phyloP scores from a whole-genome alignment of 2,113 vertebrate genomes.

The Petromus typicus region DNA sequence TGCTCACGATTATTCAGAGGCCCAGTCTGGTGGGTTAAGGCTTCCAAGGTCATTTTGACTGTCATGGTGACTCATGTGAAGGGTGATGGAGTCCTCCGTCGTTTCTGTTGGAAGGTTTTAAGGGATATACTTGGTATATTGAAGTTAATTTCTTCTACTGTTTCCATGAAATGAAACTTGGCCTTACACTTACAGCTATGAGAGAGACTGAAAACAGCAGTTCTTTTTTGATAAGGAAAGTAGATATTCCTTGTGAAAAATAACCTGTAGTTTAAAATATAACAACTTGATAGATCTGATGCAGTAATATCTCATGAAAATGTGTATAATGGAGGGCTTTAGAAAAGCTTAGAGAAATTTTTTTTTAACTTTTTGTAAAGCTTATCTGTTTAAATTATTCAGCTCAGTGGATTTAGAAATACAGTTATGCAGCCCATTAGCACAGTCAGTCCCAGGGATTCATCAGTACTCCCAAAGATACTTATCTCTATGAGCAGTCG shows the following conservation, averaged over 20 bases:
- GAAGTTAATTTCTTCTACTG: not conserved
- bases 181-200: not conserved
- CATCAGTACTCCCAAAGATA: not conserved
- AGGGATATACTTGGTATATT: not conserved
- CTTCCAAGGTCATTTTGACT: not conserved
- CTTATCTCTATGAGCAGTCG: not conserved
- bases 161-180: not conserved
- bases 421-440: not conserved
- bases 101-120: not conserved
- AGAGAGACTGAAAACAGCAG: not conserved
- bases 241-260: not conserved
- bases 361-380: not conserved
- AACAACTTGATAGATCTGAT: not conserved
- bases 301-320: not conserved
- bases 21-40: not conserved
- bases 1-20: not conserved
- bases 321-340: not conserved
- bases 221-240: not conserved
- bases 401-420: not conserved
- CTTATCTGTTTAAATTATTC: not conserved
- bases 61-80: not conserved
- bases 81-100: rapidly evolving
- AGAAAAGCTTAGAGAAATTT: not conserved
- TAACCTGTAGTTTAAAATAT: not conserved
- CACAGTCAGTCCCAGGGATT: not conserved